A percentile compares a stretch with the other conserved stretches of the same genome.
Conservation (phyloP, 2,797 vertebrate species). For the Xiphorhynchus erythropygius region DNA sequence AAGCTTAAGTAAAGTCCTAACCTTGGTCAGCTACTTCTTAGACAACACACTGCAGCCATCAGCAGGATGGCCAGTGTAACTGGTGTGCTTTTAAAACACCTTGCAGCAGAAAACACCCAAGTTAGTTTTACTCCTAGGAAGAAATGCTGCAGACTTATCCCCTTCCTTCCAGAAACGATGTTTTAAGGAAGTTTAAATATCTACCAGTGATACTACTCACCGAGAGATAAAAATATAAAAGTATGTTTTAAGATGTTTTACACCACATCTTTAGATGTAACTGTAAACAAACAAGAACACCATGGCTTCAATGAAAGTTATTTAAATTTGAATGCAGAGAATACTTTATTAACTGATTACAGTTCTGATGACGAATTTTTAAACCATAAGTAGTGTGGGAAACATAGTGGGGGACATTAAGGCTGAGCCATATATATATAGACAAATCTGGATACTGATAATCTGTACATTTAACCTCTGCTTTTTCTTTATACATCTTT, state of each 20-base stretch:
- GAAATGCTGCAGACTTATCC: not conserved
- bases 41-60: not conserved
- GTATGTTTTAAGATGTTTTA: not conserved
- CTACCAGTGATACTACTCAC: not conserved
- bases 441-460: conserved; percentile 71
- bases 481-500: conserved; percentile 70
- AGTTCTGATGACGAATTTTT: conserved; percentile 74
- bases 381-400: conserved; percentile 68
- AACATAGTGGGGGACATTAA: conserved; percentile 73
- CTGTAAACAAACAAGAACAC: not conserved
- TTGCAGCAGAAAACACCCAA: not conserved
- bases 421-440: conserved; percentile 74
- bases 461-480: conserved; percentile 77
- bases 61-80: not conserved
- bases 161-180: not conserved
- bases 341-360: conserved; percentile 84
- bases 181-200: not conserved
- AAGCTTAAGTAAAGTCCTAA: not conserved
- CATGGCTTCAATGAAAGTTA: conserved; percentile 43
- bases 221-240: not conserved
- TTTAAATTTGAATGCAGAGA: conserved; percentile 79
- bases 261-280: not conserved
- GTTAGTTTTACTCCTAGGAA: not conserved
- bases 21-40: not conserved
- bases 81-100: not conserved